Base-by-base conservation (phyloP, 2,797 vertebrate species). In the Gastrophryne carolinensis region DNA sequence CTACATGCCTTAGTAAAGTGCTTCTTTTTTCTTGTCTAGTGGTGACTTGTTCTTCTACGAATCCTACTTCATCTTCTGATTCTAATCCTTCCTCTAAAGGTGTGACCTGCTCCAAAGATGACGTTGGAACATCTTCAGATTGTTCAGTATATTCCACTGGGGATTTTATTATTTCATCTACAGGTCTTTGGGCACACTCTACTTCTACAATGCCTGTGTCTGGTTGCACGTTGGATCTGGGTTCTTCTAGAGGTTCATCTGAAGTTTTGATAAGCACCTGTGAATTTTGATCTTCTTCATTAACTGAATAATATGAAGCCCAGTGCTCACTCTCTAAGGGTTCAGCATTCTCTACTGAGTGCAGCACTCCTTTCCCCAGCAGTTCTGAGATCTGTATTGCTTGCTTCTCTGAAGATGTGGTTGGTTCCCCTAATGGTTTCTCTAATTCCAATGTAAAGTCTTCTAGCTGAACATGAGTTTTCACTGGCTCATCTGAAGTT, bases 41-140 rank as follows among this genome's bases (percentile, higher is more conserved):
- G 35, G 8, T n/a, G 11, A 5, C 6, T 60, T 34, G 56, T 7
- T 67, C 27, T 23, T 30, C 15, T 44, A n/a, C 37, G 23, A 19
- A 52, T 24, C 23, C 15, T 13, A 26, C 2, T 5, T n/a, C 44
- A 62, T 70, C 56, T 1, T 63, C 49, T 35, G 34, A 29, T 2
- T 56, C 24, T 15, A 17, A 9, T 47, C 24, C 35, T 47, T 68
- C 73, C 12, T 58, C 53, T 60, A 71, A 35, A 23, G 53, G 68
- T 49, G 56, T 71, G 5, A 71, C 41, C 30, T 60, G 56, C 13
- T 71, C 53, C 29, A 71, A 58, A 17, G 68, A 69, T 19, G 70
- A 54, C 53, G 54, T 53, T 9, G 21, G 9, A 7, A 37, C n/a
- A 21, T 73, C 71, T 24, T 73, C 50, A 34, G 26, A 56, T 56